These are phyloP conservation scores for Ammospiza caudacuta DNA, from an alignment of 2,113 vertebrate genomes.

Conservation along the genomic window DNA sequence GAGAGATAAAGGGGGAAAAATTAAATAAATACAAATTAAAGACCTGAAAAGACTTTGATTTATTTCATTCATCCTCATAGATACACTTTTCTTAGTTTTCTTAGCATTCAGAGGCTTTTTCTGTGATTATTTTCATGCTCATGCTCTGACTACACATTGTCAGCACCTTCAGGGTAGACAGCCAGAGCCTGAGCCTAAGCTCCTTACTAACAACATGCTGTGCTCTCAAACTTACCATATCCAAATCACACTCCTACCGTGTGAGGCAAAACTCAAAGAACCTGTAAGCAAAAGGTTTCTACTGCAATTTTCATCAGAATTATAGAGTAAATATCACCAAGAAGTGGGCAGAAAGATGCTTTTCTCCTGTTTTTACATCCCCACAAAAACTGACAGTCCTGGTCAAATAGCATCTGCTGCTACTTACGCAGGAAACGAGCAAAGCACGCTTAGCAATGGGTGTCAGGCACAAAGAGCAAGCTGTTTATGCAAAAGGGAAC, in stretches of 20 bases:
- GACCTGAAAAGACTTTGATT: not conserved
- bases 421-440: not conserved
- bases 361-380: accelerated
- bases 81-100: not conserved
- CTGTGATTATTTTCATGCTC: not conserved
- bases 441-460: not conserved
- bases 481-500: not conserved
- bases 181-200: not conserved
- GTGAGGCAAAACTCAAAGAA: not conserved
- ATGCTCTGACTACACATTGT: not conserved
- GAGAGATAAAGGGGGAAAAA: not conserved
- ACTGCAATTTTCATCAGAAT: not conserved
- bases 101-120: not conserved
- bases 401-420: not conserved
- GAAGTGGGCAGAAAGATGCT: not conserved
- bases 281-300: not conserved
- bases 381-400: not conserved
- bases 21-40: not conserved
- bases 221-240: not conserved
- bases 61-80: not conserved
- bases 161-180: not conserved
- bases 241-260: not conserved
- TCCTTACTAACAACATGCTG: not conserved
- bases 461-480: not conserved
- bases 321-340: not conserved